Conservation (phyloP, 2,113 vertebrate genomes). For the Etia nguti region DNA sequence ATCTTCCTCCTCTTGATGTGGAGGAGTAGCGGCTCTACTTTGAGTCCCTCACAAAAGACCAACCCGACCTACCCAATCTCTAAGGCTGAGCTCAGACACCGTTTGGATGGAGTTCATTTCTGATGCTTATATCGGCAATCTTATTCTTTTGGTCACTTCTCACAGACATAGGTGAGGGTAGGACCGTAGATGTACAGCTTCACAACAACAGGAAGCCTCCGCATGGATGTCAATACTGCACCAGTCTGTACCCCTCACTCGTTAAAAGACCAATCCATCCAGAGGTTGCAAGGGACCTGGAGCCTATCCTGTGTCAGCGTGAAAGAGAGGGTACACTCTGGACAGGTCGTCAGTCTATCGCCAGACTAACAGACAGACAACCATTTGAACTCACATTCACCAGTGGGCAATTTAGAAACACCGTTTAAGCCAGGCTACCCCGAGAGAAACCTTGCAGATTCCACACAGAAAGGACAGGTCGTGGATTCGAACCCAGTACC, state of each 20-base stretch:
- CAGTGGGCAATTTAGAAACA: background rate
- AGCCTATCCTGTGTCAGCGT: background rate
- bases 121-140: background rate
- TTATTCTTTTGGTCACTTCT: background rate
- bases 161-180: rapidly evolving
- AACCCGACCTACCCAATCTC: rapidly evolving
- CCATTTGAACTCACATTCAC: background rate
- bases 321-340: background rate
- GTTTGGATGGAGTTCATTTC: background rate
- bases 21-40: background rate
- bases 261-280: background rate
- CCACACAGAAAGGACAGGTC: background rate
- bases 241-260: background rate
- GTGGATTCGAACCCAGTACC: background rate
- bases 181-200: rapidly evolving
- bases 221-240: background rate
- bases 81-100: background rate
- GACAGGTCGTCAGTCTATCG: background rate
- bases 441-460: background rate
- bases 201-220: background rate
- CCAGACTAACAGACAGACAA: background rate
- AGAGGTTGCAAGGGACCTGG: background rate
- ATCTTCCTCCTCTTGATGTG: background rate
- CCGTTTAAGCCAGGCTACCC: background rate
- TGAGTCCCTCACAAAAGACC: background rate